Conservation (phyloP, 2,113 vertebrate species). For the Tetrax tetrax region DNA sequence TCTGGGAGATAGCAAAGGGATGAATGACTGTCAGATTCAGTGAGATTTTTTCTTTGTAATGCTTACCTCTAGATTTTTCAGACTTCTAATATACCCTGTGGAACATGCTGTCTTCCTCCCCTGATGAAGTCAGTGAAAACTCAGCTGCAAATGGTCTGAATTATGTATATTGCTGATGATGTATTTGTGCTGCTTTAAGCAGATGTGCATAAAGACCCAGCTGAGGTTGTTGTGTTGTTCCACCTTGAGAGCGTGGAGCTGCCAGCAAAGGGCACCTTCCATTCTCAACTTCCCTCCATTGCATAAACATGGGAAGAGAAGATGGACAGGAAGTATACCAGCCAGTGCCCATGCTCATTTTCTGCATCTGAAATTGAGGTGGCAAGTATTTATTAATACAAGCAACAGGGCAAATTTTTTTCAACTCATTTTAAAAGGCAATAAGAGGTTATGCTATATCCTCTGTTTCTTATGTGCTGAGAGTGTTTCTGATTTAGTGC, state of each 20-base stretch:
- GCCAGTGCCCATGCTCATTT: neutral
- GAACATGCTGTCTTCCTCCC: neutral
- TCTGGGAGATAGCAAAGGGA: neutral
- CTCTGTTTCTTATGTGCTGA: neutral
- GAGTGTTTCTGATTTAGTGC: neutral
- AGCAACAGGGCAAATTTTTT: neutral
- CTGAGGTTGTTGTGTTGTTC: neutral
- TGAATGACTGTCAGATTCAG: neutral
- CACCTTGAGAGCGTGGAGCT: neutral
- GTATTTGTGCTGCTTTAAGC: neutral
- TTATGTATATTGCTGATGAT: neutral
- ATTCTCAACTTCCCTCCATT: neutral
- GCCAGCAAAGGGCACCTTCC: neutral
- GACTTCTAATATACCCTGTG: neutral
- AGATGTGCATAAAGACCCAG: neutral
- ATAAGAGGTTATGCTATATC: neutral
- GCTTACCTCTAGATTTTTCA: slow-evolving; percentile 4
- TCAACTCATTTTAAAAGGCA: neutral
- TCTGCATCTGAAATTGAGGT: neutral
- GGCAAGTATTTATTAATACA: neutral
- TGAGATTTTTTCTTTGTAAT: neutral
- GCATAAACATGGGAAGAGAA: neutral
- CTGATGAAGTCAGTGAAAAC: neutral
- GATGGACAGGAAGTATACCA: neutral
- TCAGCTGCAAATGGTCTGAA: neutral